Base-by-base conservation (phyloP, 1,140 invertebrate genomes). In the Leptinotarsa texana region DNA sequence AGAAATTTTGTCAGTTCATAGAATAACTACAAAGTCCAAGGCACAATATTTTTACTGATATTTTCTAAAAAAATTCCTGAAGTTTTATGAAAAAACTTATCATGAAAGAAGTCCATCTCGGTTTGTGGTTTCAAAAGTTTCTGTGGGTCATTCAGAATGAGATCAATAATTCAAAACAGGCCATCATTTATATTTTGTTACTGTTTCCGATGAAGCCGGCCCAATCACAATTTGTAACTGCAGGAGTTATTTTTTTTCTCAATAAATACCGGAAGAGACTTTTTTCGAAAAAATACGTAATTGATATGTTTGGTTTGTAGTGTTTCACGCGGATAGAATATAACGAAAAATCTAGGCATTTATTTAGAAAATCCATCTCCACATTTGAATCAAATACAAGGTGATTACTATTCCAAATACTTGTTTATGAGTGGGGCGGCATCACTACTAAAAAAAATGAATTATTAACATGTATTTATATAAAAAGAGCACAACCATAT, bases 21-120 rank as follows among this genome's bases (percentile, higher is more conserved):
- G 48, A n/a, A 69, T 24, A 27, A 48, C 24, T 73, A 69, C 22
- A 62, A 77, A 70, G 48, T 77, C 63, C 68, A 77, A 77, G 75
- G 75, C 75, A 77, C 75, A 74, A 68, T 67, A 66, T 71, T 75
- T 72, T 65, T 71, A 21, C 72, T 69, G 75, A 69, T 73, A 73
- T 63, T 72, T 72, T 57, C 21, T 49, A 69, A 74, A 69, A 73
- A 73, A 76, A 57, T 70, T 70, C 47, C 69, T 24, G 49, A 18
- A 70, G 21, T 70, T 17, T 33, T 62, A 57, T 18, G 51, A 57
- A 15, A 57, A 57, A 57, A 57, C 51, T n/a, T 2, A 18, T 57
- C 15, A 8, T 57, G 51, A 57, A 57, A 57, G 51, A 57, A 57
- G 15, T 57, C 51, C 51, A 57, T 57, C 51, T 15, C 4, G 51